A percentile compares a stretch with the other conserved stretches of the same genome.
phyloP scores from a whole-genome alignment of 2,113 vertebrate genomes.

The Marcusenius ussheri region DNA sequence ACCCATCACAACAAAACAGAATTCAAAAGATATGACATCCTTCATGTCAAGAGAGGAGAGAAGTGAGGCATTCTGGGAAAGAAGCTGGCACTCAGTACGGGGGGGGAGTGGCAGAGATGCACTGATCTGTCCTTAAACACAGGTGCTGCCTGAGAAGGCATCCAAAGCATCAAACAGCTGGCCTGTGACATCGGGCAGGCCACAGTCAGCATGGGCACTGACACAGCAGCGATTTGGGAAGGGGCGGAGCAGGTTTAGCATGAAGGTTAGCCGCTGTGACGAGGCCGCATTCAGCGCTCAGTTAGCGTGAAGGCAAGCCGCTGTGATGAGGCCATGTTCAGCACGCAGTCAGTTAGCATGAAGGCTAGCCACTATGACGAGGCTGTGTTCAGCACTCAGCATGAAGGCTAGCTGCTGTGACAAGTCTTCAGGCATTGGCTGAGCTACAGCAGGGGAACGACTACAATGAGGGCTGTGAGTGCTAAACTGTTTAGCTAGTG shows the following conservation, averaged over 20 bases:
- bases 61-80: not conserved
- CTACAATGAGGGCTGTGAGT: not conserved
- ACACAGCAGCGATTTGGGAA: not conserved
- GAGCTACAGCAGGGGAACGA: not conserved
- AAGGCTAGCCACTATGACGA: not conserved
- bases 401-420: not conserved
- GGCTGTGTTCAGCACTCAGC: not conserved
- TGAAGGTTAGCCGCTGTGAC: not conserved
- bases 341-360: not conserved
- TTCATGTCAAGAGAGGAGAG: not conserved
- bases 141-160: not conserved
- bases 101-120: not conserved
- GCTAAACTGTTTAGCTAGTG: not conserved
- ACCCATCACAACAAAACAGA: constrained; percentile 5
- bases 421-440: not conserved
- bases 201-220: not conserved
- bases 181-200: not conserved
- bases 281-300: not conserved
- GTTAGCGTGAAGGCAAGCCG: not conserved
- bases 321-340: not conserved
- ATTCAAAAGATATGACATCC: constrained; percentile 3
- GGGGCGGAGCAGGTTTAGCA: not conserved
- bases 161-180: not conserved
- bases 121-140: not conserved
- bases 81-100: not conserved